phyloP scores from a whole-genome alignment of 2,888 invertebrate species.

The Pammene fasciana region DNA sequence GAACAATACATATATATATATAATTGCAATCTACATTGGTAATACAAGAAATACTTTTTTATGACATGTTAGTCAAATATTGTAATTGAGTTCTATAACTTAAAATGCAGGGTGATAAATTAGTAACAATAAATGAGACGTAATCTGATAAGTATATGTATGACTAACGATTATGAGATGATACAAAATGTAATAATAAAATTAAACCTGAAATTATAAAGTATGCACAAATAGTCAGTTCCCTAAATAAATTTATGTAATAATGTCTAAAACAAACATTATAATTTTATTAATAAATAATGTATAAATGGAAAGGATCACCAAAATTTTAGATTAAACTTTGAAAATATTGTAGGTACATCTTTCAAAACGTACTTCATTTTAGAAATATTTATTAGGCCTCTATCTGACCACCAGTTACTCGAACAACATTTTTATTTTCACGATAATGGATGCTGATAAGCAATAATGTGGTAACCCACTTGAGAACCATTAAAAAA shows the following conservation, averaged over 20 bases:
- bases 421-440: neutral
- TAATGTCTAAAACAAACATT: neutral
- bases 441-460: too few species aligned
- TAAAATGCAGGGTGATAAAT: conserved; percentile 29
- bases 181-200: neutral
- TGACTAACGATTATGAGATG: neutral
- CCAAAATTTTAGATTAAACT: conserved; percentile 28
- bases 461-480: too few species aligned
- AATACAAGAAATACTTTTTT: too few species aligned
- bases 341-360: conserved; percentile 29
- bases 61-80: neutral
- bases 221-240: conserved; percentile 6
- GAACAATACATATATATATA: too few species aligned
- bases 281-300: conserved; percentile 7
- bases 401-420: neutral
- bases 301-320: conserved; percentile 20
- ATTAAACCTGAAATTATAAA: neutral
- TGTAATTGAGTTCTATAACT: neutral
- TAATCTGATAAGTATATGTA: conserved; percentile 6
- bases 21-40: too few species aligned
- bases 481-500: too few species aligned
- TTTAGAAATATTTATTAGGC: neutral
- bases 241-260: neutral
- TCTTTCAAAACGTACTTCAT: neutral
- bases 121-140: conserved; percentile 24